Percentiles rank a stretch among this genome's conserved stretches.
phyloP scores from a whole-genome alignment of 2,797 vertebrate species.

The Poliocrania exsul region DNA sequence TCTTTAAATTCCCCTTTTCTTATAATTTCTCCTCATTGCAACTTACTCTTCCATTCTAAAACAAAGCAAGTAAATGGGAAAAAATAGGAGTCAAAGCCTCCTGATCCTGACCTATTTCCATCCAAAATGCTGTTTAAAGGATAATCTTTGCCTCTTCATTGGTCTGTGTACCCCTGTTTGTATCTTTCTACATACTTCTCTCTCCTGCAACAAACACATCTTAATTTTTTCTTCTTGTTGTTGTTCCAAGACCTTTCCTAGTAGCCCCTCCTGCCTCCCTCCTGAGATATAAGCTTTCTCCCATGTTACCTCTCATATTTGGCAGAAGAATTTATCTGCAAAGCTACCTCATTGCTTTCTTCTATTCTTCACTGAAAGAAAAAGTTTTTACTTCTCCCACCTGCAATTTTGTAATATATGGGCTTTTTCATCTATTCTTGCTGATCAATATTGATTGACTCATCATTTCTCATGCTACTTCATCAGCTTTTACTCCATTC shows the following conservation, averaged over 20 bases:
- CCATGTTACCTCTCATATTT: neutral
- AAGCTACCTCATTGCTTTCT: neutral
- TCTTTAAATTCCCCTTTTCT: neutral
- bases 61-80: neutral
- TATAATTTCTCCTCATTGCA: neutral
- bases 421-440: neutral
- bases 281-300: neutral
- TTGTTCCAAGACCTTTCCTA: neutral
- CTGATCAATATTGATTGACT: neutral
- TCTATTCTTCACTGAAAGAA: neutral
- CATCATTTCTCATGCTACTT: neutral
- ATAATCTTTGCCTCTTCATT: neutral
- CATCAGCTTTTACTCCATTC: neutral
- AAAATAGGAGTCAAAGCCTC: neutral
- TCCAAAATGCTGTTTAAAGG: neutral
- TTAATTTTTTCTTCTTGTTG: neutral
- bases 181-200: neutral
- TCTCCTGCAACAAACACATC: neutral
- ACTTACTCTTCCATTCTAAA: neutral
- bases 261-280: neutral
- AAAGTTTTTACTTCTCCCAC: neutral
- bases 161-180: neutral
- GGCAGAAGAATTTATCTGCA: neutral
- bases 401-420: neutral
- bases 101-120: neutral